phyloP scores from a whole-genome alignment of 2,888 invertebrate species.

The Spisula subtruncata region DNA sequence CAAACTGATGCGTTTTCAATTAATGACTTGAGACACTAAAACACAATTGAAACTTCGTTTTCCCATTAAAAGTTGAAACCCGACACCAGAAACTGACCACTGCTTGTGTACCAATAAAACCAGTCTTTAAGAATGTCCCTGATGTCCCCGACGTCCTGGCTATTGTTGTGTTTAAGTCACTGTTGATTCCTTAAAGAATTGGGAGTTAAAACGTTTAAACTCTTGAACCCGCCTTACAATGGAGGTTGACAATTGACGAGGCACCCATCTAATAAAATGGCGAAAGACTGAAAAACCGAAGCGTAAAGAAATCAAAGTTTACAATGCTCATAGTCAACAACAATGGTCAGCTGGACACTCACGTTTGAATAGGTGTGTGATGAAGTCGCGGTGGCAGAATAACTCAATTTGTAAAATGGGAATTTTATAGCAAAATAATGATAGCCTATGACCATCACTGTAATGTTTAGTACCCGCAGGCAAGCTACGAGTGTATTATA shows the following conservation, averaged over 20 bases:
- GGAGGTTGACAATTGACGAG: conserved; percentile 60
- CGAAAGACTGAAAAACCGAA: conserved; percentile 54
- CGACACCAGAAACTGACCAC: conserved; percentile 56
- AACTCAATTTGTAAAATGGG: conserved; percentile 74
- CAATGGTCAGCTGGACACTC: conserved; percentile 49
- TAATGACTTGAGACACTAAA: conserved; percentile 56
- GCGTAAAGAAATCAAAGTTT: conserved; percentile 59
- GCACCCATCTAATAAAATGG: conserved; percentile 60
- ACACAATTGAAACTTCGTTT: conserved; percentile 59
- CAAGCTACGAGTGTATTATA: neutral
- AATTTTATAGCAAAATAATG: conserved; percentile 71
- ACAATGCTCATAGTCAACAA: conserved; percentile 60
- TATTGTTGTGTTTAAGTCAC: conserved; percentile 43
- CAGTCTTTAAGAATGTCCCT: conserved; percentile 39
- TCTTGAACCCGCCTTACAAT: conserved; percentile 69
- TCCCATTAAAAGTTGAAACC: conserved; percentile 59
- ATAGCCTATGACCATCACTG: conserved; percentile 51
- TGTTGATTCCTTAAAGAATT: conserved; percentile 42
- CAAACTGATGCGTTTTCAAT: conserved; percentile 55
- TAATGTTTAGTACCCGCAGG: conserved; percentile 41
- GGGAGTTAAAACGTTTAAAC: conserved; percentile 69
- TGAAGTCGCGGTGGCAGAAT: conserved; percentile 61
- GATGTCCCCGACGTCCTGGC: conserved; percentile 35
- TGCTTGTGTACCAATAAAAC: conserved; percentile 57
- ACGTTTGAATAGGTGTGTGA: conserved; percentile 42